Base-by-base conservation (phyloP, 2,888 invertebrate species). In the Drosophila eohydei region DNA sequence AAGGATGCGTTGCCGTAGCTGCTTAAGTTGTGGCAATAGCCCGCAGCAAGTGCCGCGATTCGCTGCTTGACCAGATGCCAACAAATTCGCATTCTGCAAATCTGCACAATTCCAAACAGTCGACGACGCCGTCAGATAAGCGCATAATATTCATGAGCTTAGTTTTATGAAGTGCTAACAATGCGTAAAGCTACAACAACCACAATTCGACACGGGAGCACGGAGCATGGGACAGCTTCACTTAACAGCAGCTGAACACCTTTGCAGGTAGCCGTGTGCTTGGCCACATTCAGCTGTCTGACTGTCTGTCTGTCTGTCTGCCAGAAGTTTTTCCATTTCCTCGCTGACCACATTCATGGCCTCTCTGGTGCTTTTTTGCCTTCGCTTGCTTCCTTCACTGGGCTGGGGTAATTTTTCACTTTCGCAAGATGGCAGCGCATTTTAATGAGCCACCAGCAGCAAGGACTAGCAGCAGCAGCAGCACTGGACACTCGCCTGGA, bases 151-250 rank as follows among this genome's bases (percentile, higher is more conserved):
- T 91, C 91, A 91, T 91, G 89, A 91, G 91, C 88, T 92, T 91
- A 88, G 90, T 91, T 92, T 92, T 91, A 92, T 92, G 91, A 91
- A 89, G 91, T 92, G 92, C 92, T 91, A 92, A 92, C 91, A 91
- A 91, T 90, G 85, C 84, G 84, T 78, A 80, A 85, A 82, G 80
- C 77, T 74, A 75, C 50, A 32, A 50, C 57, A 70, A 65, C 21
- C 40, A 38, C 36, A 38, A 51, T n/a, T 11, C 12, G 32, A 7
- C 6, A 11, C 21, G n/a, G n/a, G 2, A 2, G n/a, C 11, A 7
- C 5, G 26, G 46, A 3, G 16, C 14, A 21, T 8, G 55, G n/a
- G 62, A 34, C 41, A 38, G 67, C 52, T 14, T 14, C 73, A 70
- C 83, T 73, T 74, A 76, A 71, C 55, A 67, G 58, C 80, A 77